Evolutionary conservation across 2,797 vertebrate species (phyloP).

Genomic region (Garrulus glandarius): DNA sequence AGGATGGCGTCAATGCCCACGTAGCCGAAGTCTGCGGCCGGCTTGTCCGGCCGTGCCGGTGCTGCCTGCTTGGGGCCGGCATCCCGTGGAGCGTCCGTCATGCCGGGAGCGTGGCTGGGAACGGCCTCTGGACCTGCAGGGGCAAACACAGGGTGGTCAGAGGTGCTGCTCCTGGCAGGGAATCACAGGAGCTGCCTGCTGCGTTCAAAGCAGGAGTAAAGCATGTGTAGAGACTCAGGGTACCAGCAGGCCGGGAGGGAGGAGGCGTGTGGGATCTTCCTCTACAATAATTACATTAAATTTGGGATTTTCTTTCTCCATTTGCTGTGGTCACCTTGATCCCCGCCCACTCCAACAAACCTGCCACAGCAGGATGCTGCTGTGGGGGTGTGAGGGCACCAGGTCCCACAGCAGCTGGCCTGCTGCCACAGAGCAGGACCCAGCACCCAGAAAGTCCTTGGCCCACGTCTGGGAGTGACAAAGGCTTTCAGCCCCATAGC

Average conservation of each 20-base stretch:
- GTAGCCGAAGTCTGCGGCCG: slow-evolving; percentile 86
- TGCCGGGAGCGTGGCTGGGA: slow-evolving; percentile 75
- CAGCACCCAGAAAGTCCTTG: neutral
- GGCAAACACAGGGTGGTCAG: neutral
- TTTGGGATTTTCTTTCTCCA: neutral
- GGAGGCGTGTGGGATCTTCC: neutral
- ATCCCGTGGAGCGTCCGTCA: slow-evolving; percentile 86
- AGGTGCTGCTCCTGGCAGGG: neutral
- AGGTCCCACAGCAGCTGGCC: neutral
- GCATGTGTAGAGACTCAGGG: rapidly evolving
- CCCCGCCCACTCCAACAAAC: neutral
- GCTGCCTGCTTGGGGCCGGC: slow-evolving; percentile 71
- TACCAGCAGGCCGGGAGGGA: neutral
- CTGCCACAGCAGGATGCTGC: neutral
- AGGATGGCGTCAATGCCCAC: slow-evolving; percentile 95
- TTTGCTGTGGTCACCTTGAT: neutral
- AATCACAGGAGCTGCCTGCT: neutral
- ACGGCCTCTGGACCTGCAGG: slow-evolving; percentile 67
- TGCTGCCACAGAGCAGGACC: rapidly evolving
- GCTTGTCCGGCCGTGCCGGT: slow-evolving; percentile 79
- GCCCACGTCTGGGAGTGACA: rapidly evolving
- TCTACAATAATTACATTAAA: neutral
- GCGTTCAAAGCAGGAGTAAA: rapidly evolving
- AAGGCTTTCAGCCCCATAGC: neutral
- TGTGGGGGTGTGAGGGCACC: neutral